Percentiles rank a stretch among this genome's conserved stretches.
phyloP scores from a whole-genome alignment of 2,888 invertebrate species.

The Tanytarsus gracilentus region DNA sequence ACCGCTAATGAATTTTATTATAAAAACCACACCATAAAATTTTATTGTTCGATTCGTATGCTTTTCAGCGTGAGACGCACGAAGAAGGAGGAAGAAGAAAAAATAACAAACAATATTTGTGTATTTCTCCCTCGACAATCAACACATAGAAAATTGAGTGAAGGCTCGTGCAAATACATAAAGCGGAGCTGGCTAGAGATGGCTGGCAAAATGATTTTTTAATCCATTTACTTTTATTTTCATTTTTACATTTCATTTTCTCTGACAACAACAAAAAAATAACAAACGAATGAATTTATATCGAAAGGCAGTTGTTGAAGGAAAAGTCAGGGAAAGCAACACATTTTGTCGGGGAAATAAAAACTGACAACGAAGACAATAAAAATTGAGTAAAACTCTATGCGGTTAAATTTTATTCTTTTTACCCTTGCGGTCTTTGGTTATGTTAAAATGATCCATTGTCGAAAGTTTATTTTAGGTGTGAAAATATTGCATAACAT shows the following conservation, averaged over 20 bases:
- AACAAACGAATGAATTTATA: background rate
- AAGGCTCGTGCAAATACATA: too few relatives aligned
- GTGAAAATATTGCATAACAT: too few relatives aligned
- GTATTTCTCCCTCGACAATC: background rate
- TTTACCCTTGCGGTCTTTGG: too few relatives aligned
- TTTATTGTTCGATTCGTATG: conserved; percentile 22
- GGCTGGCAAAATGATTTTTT: conserved; percentile 19
- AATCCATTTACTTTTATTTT: conserved; percentile 25
- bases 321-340: background rate
- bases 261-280: background rate
- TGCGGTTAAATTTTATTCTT: too few relatives aligned
- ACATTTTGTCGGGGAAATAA: too few relatives aligned
- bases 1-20: conserved; percentile 29
- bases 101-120: conserved; percentile 21
- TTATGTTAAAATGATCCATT: too few relatives aligned
- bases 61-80: background rate
- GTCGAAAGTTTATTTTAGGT: too few relatives aligned
- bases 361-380: too few relatives aligned
- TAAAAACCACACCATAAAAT: conserved; percentile 25
- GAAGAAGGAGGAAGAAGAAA: background rate
- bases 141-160: background rate
- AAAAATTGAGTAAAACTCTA: too few relatives aligned
- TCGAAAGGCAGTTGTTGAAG: background rate
- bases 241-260: conserved; percentile 19
- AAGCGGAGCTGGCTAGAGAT: too few relatives aligned